Evolutionary conservation across 2,113 vertebrate species (phyloP), one percentile per base, ranked within the genome.

Genomic region (Gopherus evgoodei): DNA sequence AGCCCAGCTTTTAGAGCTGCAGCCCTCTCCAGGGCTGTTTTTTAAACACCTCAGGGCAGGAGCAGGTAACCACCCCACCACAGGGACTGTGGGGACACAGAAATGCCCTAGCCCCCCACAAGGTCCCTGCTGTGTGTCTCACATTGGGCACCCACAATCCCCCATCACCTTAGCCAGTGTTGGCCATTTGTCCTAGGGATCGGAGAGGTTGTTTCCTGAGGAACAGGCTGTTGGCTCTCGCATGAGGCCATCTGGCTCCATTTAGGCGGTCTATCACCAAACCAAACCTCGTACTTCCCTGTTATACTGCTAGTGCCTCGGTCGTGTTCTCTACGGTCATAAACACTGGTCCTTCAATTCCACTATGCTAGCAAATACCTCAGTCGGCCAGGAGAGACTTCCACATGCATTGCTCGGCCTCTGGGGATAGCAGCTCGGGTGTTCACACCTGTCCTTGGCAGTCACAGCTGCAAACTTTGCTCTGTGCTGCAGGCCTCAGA

Each of bases 281-380:
- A 47, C 52, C 12, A 5, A n/a, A 53, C 2, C 29, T 93, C 86
- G 65, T n/a, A 6, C 22, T 1, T 1, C n/a, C 0, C 0, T 0
- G 0, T 62, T 19, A 6, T n/a, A 7, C 0, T 1, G 50, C 22
- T 4, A 5, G 6, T 1, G 4, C 14, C 35, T 5, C 29, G 0
- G 0, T 1, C 0, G 0, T 0, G 0, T 69, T 49, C 54, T 6
- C 54, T 3, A 0, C 0, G 0, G 78, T 49, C 81, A 50, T 72
- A 21, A 54, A 44, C 1, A 2, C 0, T 0, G 35, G 65, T 1
- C 1, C 29, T 1, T 1, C 8, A 5, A 4, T 0, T 0, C 85
- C 1, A 1, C 9, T 21, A 0, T 0, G 6, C 92, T 76, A 47
- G 56, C 81, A n/a, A 54, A 4, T 1, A 14, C 0, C 2, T 3